These are phyloP conservation scores for Dendrolimus pini DNA, from an alignment of 2,888 invertebrate genomes.

Conservation along the genomic window DNA sequence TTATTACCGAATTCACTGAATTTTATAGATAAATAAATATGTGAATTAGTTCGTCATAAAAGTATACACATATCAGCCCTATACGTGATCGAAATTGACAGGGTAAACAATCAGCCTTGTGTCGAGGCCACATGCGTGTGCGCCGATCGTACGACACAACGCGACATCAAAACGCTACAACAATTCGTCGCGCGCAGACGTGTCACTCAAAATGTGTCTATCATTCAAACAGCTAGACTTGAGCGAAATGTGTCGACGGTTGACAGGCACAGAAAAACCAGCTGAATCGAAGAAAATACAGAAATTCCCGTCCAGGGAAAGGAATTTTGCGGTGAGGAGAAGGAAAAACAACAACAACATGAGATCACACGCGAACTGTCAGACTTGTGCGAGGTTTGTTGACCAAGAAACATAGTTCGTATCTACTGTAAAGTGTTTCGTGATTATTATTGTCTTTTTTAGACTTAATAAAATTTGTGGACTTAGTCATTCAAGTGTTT, in stretches of 20 bases:
- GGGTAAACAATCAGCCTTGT: conserved; percentile 43
- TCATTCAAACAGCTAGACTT: conserved; percentile 61
- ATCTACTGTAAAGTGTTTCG: background rate
- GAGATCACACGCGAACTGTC: conserved; percentile 55
- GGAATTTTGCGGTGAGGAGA: conserved; percentile 81
- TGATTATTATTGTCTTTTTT: too few species aligned
- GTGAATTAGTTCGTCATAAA: too few species aligned
- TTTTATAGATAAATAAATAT: too few species aligned
- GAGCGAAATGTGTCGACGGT: conserved; percentile 53
- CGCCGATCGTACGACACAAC: conserved; percentile 22
- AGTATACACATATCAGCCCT: background rate
- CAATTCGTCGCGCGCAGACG: conserved; percentile 11
- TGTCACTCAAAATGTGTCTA: conserved; percentile 45
- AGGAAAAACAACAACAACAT: conserved; percentile 64
- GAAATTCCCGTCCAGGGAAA: conserved; percentile 81
- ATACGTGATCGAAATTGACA: conserved; percentile 8
- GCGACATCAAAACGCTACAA: conserved; percentile 11
- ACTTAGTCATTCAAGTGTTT: background rate
- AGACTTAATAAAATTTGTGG: too few species aligned
- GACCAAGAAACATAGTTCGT: conserved; percentile 32
- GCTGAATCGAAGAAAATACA: conserved; percentile 55
- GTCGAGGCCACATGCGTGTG: conserved; percentile 31
- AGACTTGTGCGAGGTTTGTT: conserved; percentile 55
- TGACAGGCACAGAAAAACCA: conserved; percentile 40
- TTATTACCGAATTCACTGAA: too few species aligned